These are phyloP conservation scores for Drosophila tristis DNA, from an alignment of 1,140 invertebrate species.

Conservation along the genomic window DNA sequence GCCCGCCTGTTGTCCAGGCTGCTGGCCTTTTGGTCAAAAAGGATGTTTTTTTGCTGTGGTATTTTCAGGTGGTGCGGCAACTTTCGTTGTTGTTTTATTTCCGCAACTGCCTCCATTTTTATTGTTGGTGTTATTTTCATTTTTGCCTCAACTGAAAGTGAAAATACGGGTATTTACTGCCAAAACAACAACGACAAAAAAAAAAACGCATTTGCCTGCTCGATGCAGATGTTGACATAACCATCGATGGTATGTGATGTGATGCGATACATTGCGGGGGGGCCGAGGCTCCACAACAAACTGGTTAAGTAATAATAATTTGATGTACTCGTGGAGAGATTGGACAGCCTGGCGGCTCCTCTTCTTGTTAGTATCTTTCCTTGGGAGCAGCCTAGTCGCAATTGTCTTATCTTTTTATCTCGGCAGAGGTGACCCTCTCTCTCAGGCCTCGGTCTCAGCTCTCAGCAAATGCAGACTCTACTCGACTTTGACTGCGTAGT, in stretches of 20 bases:
- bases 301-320: constrained; percentile 54
- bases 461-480: too few relatives aligned
- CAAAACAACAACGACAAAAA: constrained; percentile 39
- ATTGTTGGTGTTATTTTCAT: constrained; percentile 57
- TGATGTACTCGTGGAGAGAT: constrained; percentile 8
- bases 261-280: constrained; percentile 18
- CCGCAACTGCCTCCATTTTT: constrained; percentile 63
- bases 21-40: constrained; percentile 66
- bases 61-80: constrained; percentile 50
- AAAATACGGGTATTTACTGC: constrained; percentile 59
- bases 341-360: too few relatives aligned
- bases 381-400: too few relatives aligned
- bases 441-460: too few relatives aligned
- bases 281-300: constrained; percentile 34
- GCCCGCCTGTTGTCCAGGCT: constrained; percentile 16
- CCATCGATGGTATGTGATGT: constrained; percentile 38
- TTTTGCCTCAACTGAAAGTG: constrained; percentile 66
- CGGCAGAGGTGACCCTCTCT: too few relatives aligned
- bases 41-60: constrained; percentile 56
- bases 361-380: too few relatives aligned
- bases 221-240: constrained; percentile 64
- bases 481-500: too few relatives aligned
- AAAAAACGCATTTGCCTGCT: constrained; percentile 50
- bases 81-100: constrained; percentile 76
- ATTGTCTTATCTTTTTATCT: too few relatives aligned